Percentiles rank a stretch among this genome's conserved stretches.
phyloP scores from a whole-genome alignment of 1,140 invertebrate species.

The Caerostris darwini region DNA sequence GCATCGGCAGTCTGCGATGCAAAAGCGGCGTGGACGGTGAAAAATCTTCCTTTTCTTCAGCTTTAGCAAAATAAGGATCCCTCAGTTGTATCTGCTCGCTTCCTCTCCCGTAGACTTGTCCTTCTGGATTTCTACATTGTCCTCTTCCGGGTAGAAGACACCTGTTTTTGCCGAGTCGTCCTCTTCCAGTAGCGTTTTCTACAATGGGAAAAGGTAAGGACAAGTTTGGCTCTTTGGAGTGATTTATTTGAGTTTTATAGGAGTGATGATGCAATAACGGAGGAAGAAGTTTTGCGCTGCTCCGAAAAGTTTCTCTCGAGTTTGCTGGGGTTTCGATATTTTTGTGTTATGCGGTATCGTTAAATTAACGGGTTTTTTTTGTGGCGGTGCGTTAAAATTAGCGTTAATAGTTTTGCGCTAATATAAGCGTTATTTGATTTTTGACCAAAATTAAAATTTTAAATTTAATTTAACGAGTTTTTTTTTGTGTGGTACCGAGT shows the following conservation, averaged over 20 bases:
- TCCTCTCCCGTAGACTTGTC: conserved; percentile 38
- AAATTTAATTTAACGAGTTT: no score
- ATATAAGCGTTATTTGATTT: no score
- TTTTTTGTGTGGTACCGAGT: no score
- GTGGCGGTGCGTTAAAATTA: no score
- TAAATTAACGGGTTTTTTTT: no score
- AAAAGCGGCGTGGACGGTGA: conserved; percentile 56
- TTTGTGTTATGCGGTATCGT: no score
- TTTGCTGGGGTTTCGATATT: background rate
- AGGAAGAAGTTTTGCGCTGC: background rate
- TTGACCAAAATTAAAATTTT: no score
- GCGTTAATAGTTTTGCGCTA: no score
- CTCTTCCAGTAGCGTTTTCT: background rate
- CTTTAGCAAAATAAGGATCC: conserved; percentile 24
- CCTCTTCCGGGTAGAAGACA: conserved; percentile 14
- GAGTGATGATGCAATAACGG: background rate
- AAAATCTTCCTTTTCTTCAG: conserved; percentile 39
- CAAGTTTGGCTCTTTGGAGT: background rate
- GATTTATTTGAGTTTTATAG: background rate
- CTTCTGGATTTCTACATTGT: conserved; percentile 17
- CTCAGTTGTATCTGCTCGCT: background rate
- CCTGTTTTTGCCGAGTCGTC: background rate
- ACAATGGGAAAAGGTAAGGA: conserved; percentile 47
- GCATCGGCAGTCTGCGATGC: conserved; percentile 41
- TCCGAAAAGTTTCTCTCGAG: background rate